These are phyloP conservation scores for Myotis pilosus DNA, from an alignment of 2,797 vertebrate species.

Conservation along the genomic window DNA sequence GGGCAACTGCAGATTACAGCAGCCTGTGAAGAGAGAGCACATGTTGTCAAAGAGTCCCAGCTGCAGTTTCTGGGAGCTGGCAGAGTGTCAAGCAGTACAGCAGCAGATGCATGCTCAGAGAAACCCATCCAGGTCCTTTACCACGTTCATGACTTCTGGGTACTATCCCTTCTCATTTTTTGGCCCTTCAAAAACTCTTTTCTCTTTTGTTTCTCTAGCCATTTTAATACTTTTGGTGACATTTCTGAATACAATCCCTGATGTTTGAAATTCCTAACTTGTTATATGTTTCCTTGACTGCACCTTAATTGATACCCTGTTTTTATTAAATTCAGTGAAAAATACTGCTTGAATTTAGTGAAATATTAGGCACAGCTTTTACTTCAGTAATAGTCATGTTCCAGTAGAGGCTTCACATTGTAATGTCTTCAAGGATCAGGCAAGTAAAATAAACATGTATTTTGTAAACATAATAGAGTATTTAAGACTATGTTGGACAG, in stretches of 20 bases:
- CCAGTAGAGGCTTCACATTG: background rate
- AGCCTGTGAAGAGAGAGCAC: background rate
- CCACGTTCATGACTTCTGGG: background rate
- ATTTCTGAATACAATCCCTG: background rate
- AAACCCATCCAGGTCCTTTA: background rate
- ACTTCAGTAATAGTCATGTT: background rate
- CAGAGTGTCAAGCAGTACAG: background rate
- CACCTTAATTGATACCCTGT: background rate
- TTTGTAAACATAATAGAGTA: background rate
- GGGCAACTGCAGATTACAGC: background rate
- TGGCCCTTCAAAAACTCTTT: background rate
- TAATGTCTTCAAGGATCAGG: background rate
- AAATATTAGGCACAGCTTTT: background rate
- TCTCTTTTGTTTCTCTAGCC: background rate
- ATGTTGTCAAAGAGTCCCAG: background rate
- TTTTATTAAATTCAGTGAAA: background rate
- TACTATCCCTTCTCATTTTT: background rate
- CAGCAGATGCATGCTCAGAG: background rate
- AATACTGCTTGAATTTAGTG: background rate
- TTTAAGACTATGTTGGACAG: background rate
- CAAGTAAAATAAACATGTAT: background rate
- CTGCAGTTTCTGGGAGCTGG: background rate
- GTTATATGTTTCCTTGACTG: background rate
- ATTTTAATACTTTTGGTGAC: background rate
- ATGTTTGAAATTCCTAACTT: background rate